phyloP scores from a whole-genome alignment of 2,797 vertebrate genomes.

The Cirrhinus molitorella region DNA sequence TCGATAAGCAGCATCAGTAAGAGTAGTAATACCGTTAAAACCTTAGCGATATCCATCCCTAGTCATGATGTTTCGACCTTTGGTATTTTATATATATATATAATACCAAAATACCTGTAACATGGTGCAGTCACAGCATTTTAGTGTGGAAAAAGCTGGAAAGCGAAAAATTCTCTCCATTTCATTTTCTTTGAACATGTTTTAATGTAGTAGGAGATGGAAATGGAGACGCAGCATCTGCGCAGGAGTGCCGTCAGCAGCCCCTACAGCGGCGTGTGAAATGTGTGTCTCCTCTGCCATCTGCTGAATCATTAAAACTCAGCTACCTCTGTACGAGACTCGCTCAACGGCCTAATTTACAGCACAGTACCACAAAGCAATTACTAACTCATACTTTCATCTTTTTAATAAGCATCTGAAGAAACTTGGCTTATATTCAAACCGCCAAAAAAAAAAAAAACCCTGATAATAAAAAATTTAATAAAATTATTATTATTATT shows the following conservation, averaged over 20 bases:
- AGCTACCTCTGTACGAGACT: neutral
- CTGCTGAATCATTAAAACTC: constrained; percentile 51
- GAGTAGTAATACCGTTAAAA: too few species aligned
- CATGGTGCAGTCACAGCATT: neutral
- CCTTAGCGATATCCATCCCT: too few species aligned
- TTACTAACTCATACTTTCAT: neutral
- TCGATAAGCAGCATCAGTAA: too few species aligned
- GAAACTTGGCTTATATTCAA: neutral
- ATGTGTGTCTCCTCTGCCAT: constrained; percentile 48
- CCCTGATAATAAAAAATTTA: too few species aligned
- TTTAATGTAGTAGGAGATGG: neutral
- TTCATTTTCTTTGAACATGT: neutral
- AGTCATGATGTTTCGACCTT: too few species aligned
- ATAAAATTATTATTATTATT: too few species aligned
- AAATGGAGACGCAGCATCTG: constrained; percentile 20
- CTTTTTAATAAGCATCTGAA: neutral
- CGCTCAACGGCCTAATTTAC: constrained; percentile 40
- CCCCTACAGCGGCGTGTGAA: constrained; percentile 48
- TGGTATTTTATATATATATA: too few species aligned
- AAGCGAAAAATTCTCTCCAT: neutral
- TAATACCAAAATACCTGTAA: too few species aligned
- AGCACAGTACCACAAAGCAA: neutral
- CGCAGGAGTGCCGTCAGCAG: constrained; percentile 39
- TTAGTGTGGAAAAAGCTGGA: neutral
- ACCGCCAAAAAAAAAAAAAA: neutral